Percentiles rank a stretch among this genome's conserved stretches.
Evolutionary conservation across 2,888 invertebrate genomes (phyloP).

Genomic region (Apamea sordens): DNA sequence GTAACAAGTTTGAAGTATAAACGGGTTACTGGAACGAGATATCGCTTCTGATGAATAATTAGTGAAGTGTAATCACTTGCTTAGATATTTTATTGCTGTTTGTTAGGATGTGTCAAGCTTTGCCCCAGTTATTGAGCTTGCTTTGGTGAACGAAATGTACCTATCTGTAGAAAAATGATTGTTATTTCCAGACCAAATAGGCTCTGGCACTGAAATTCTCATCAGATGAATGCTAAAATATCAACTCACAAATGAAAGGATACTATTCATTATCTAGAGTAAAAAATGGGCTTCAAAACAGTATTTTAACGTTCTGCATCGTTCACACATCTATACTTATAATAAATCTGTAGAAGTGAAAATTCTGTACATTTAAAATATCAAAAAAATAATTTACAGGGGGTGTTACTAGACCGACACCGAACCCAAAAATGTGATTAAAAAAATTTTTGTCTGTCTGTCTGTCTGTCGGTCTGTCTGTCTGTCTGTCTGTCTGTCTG

Average conservation of each 20-base stretch:
- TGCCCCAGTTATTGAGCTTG: background rate
- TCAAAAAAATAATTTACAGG: too few species aligned
- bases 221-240: background rate
- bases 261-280: background rate
- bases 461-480: too few species aligned
- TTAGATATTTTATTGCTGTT: constrained; percentile 12
- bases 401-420: too few species aligned
- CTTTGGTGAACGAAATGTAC: background rate
- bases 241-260: background rate
- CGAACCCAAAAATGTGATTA: too few species aligned
- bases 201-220: background rate
- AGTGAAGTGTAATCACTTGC: constrained; percentile 21
- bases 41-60: background rate
- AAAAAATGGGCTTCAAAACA: background rate
- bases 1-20: constrained; percentile 23
- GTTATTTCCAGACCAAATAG: background rate
- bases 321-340: too few species aligned
- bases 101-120: constrained; percentile 7
- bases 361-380: too few species aligned
- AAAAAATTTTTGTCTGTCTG: too few species aligned
- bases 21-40: constrained; percentile 13
- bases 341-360: too few species aligned
- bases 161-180: background rate
- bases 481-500: too few species aligned
- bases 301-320: too few species aligned